phyloP scores from a whole-genome alignment of 2,797 vertebrate species.

The Hydrophis major region DNA sequence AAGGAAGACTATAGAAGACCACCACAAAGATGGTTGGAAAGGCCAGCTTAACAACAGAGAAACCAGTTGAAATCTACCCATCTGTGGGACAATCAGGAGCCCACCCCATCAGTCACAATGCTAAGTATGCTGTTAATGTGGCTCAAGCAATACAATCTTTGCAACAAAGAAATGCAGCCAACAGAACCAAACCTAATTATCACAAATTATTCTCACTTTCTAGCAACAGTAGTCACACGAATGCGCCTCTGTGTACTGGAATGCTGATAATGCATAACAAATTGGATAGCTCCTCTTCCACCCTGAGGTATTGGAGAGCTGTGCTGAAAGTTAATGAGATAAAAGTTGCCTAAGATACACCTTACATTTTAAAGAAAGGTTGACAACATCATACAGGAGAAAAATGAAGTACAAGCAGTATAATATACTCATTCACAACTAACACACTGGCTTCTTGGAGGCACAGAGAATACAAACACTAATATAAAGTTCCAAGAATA shows the following conservation, averaged over 20 bases:
- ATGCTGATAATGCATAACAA: slow-evolving; percentile 95
- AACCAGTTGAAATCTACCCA: neutral
- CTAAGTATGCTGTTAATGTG: neutral
- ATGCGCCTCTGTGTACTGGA: slow-evolving; percentile 90
- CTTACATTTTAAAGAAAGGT: neutral
- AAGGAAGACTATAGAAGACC: neutral
- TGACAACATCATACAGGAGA: neutral
- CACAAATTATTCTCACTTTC: slow-evolving; percentile 82
- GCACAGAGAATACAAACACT: neutral
- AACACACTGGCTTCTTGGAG: neutral
- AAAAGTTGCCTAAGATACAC: neutral
- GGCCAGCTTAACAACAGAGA: neutral
- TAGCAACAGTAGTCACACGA: slow-evolving; percentile 90
- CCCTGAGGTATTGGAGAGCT: slow-evolving; percentile 92
- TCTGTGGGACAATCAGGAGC: neutral
- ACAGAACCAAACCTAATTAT: neutral
- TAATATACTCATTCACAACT: neutral
- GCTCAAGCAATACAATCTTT: neutral
- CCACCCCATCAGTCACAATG: neutral
- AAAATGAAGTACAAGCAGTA: neutral
- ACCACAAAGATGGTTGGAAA: neutral
- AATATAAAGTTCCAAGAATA: neutral
- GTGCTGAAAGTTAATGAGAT: slow-evolving; percentile 76
- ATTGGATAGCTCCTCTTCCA: slow-evolving; percentile 91
- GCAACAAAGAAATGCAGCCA: neutral